phyloP scores from a whole-genome alignment of 2,888 invertebrate species.

The Suillia variegata region DNA sequence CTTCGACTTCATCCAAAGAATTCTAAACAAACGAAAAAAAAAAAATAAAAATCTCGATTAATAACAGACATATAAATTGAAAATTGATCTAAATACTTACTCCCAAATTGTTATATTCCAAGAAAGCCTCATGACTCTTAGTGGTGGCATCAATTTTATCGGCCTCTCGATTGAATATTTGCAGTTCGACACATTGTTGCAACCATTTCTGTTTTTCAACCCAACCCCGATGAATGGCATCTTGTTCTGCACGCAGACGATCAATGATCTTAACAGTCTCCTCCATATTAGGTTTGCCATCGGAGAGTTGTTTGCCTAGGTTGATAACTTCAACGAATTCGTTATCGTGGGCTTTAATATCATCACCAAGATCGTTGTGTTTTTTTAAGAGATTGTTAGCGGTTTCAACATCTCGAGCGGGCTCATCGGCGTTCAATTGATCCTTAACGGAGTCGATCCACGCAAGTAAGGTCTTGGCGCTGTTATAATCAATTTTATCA shows the following conservation, averaged over 20 bases:
- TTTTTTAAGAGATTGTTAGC: conserved; percentile 89
- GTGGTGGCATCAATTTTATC: conserved; percentile 96
- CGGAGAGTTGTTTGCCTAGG: conserved; percentile 76
- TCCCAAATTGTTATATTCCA: conserved; percentile 87
- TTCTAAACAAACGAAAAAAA: conserved; percentile 68
- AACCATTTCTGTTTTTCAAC: conserved; percentile 83
- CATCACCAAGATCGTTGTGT: conserved; percentile 88
- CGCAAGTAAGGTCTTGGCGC: conserved; percentile 78
- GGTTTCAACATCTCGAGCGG: conserved; percentile 87
- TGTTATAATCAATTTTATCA: conserved; percentile 55
- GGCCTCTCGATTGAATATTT: conserved; percentile 92
- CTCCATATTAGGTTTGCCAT: conserved; percentile 73
- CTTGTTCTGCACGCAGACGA: conserved; percentile 75
- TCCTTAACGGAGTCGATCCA: conserved; percentile 84
- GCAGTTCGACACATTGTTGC: conserved; percentile 85
- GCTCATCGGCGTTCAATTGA: conserved; percentile 77
- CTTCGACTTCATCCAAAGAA: conserved; percentile 89
- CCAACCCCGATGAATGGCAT: conserved; percentile 81
- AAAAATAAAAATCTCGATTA: neutral
- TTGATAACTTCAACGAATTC: conserved; percentile 84
- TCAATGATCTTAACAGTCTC: conserved; percentile 80
- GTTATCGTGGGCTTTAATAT: conserved; percentile 87
- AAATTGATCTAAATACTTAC: conserved; percentile 65
- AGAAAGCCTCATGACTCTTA: conserved; percentile 90
- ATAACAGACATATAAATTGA: no score